Evolutionary conservation across 2,113 vertebrate genomes (phyloP).

Genomic region (Ariopsis seemanni): DNA sequence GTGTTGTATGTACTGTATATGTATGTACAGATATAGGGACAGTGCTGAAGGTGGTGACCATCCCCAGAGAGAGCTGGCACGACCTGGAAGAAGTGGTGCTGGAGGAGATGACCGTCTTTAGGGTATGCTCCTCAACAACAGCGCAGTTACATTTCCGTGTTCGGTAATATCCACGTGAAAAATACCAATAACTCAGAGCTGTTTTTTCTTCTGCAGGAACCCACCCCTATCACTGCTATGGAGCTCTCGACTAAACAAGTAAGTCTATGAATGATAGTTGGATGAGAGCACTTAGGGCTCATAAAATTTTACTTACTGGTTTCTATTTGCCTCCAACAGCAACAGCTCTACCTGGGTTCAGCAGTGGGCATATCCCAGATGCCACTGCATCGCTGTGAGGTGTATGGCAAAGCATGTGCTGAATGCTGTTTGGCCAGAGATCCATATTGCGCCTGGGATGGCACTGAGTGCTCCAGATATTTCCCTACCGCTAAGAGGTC

Average conservation of each 20-base stretch:
- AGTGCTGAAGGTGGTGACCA: constrained; percentile 95
- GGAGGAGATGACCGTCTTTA: constrained; percentile 96
- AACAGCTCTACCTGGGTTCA: constrained; percentile 95
- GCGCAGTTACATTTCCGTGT: not conserved
- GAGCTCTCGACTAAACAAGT: constrained; percentile 98
- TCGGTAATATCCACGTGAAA: not conserved
- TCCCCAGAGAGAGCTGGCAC: constrained; percentile 97
- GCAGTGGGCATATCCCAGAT: constrained; percentile 88
- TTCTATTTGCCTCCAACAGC: constrained; percentile 73
- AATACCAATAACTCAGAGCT: not conserved
- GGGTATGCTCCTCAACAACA: constrained; percentile 72
- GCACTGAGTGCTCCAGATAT: constrained; percentile 91
- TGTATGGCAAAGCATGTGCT: constrained; percentile 94
- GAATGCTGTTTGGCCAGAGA: constrained; percentile 98
- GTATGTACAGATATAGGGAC: constrained; percentile 85
- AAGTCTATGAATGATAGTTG: constrained; percentile 24
- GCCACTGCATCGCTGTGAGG: constrained; percentile 90
- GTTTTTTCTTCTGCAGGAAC: constrained; percentile 77
- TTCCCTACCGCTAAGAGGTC: constrained; percentile 97
- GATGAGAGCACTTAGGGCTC: not conserved
- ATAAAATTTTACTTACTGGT: constrained; percentile 21
- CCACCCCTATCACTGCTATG: constrained; percentile 90
- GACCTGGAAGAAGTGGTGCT: constrained; percentile 96
- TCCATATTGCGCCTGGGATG: constrained; percentile 98
- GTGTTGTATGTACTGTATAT: not conserved